Conservation (phyloP, 2,888 invertebrate species). For the Apamea anceps region DNA sequence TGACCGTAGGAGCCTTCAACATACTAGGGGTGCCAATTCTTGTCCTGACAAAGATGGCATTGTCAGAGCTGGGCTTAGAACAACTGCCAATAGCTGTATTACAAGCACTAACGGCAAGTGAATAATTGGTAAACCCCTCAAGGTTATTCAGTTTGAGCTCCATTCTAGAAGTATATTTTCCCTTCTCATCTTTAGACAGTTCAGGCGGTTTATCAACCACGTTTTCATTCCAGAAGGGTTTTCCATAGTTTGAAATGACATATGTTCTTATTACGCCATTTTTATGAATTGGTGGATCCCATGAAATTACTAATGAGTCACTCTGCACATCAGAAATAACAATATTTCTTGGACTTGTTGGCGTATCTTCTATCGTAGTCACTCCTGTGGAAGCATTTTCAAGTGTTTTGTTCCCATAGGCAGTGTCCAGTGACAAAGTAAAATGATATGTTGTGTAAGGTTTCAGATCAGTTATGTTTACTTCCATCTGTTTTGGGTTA, state of each 20-base stretch:
- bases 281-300: conserved; percentile 92
- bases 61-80: conserved; percentile 88
- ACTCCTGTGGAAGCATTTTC: conserved; percentile 90
- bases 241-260: conserved; percentile 88
- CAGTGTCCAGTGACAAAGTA: conserved; percentile 91
- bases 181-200: conserved; percentile 66
- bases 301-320: conserved; percentile 91
- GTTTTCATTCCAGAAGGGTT: conserved; percentile 72
- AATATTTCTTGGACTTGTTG: conserved; percentile 90
- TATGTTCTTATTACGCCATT: conserved; percentile 94
- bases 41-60: conserved; percentile 89
- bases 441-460: conserved; percentile 95
- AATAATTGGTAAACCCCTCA: conserved; percentile 92
- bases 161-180: conserved; percentile 72
- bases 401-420: conserved; percentile 81
- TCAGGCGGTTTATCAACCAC: conserved; percentile 75
- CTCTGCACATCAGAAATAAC: conserved; percentile 91
- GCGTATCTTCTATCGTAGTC: conserved; percentile 93
- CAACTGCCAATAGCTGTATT: conserved; percentile 91
- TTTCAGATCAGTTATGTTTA: conserved; percentile 91
- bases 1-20: conserved; percentile 78
- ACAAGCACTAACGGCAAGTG: conserved; percentile 93
- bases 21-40: conserved; percentile 91
- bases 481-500: conserved; percentile 87
- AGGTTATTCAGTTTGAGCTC: conserved; percentile 81